These are phyloP conservation scores for Strigamia crassipes DNA, from an alignment of 2,888 invertebrate genomes.

Conservation along the genomic window DNA sequence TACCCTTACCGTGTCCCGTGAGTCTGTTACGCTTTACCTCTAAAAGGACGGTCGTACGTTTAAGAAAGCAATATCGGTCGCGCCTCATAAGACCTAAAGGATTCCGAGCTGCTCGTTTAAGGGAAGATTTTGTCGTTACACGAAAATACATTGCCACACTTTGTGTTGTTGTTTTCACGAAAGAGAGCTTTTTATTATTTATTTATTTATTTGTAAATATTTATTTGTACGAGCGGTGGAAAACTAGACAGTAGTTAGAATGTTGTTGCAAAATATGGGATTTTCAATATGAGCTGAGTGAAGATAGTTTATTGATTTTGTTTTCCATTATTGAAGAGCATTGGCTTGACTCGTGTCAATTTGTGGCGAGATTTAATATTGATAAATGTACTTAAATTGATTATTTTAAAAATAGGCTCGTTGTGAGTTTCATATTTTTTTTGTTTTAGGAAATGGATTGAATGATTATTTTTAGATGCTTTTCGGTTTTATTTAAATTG, in stretches of 20 bases:
- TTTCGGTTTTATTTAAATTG: no score
- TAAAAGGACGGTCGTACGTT: not conserved
- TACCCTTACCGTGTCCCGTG: not conserved
- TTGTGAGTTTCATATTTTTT: not conserved
- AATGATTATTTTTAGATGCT: no score
- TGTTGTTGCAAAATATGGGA: not conserved
- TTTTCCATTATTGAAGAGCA: not conserved
- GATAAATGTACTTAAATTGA: not conserved
- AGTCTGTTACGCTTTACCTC: constrained; percentile 5
- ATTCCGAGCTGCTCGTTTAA: constrained; percentile 6
- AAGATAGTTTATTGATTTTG: not conserved
- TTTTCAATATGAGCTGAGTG: not conserved
- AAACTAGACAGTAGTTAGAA: not conserved
- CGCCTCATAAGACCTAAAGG: not conserved
- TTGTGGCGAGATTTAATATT: not conserved
- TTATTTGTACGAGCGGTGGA: not conserved
- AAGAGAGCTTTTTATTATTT: not conserved
- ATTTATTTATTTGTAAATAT: no score
- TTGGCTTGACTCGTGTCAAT: constrained; percentile 7
- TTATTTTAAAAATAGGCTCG: not conserved
- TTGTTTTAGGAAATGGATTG: not conserved
- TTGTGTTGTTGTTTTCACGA: constrained; percentile 10
- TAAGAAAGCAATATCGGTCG: constrained; percentile 21
- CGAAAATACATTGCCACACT: not conserved
- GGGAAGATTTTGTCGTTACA: constrained; percentile 1